A percentile compares a stretch with the other conserved stretches of the same genome.
Evolutionary conservation across 37 sponge, comb jelly and placozoan genomes (phyloP).

Genomic region (Diacarnus erythraeanus): DNA sequence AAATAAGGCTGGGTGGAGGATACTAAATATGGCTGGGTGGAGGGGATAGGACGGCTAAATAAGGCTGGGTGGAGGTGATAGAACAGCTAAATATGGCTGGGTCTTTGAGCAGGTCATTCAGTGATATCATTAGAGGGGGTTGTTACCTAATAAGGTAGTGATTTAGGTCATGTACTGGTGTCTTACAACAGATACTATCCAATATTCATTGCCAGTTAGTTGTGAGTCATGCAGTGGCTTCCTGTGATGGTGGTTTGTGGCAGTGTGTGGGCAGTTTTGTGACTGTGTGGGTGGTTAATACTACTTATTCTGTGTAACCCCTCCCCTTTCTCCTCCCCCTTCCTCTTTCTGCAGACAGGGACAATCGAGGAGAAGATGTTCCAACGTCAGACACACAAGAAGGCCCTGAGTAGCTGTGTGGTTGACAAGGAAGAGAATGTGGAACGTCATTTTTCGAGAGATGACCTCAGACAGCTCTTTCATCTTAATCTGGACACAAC

Average conservation of each 20-base stretch:
- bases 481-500: constrained; percentile 73
- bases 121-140: no score
- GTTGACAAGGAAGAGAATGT: constrained; percentile 96
- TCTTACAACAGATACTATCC: no score
- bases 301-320: neutral
- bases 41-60: no score
- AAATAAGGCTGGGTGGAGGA: no score
- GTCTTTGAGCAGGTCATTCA: no score
- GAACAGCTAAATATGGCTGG: no score
- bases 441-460: constrained; percentile 91
- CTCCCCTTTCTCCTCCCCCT: neutral
- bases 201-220: no score
- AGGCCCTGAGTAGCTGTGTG: constrained; percentile 97
- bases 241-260: neutral
- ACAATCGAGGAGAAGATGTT: constrained; percentile 97
- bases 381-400: constrained; percentile 96
- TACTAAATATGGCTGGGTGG: no score
- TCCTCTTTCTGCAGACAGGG: constrained; percentile 68
- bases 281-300: neutral
- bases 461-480: constrained; percentile 84
- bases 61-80: no score
- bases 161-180: no score
- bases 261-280: neutral
- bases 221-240: no score
- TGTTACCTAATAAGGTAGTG: no score